Evolutionary conservation across 2,113 vertebrate genomes (phyloP).

Genomic region (Pardalotus punctatus): DNA sequence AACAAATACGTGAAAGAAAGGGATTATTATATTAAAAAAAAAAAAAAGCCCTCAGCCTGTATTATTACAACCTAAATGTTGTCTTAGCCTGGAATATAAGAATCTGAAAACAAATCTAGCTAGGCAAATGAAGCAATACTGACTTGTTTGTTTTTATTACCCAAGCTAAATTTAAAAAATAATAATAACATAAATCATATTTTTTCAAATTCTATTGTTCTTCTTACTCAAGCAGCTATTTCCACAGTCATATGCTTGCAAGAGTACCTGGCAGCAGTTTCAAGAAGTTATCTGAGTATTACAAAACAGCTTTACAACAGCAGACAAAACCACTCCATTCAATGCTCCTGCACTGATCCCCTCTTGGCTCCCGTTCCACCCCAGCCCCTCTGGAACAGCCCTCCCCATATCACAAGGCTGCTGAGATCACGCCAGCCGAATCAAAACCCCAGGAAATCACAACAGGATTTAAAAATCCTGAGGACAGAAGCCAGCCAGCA

Average conservation of each 20-base stretch:
- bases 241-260: conserved; percentile 42
- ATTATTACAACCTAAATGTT: neutral
- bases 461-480: conserved; percentile 40
- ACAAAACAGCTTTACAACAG: conserved; percentile 23
- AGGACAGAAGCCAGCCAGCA: conserved; percentile 9
- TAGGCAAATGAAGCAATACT: neutral
- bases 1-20: neutral
- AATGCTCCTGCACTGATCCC: neutral
- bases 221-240: conserved; percentile 31
- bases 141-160: neutral
- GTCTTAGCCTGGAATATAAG: neutral
- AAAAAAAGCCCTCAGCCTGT: neutral
- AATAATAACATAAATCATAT: neutral
- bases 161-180: neutral
- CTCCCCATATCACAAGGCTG: conserved; percentile 40
- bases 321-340: conserved; percentile 38
- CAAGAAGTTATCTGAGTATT: conserved; percentile 32
- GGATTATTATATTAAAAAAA: neutral
- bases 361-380: neutral
- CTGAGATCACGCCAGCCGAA: neutral
- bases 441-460: conserved; percentile 46
- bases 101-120: neutral
- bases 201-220: conserved; percentile 1
- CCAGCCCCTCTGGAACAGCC: conserved; percentile 8
- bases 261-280: conserved; percentile 46